A percentile compares a stretch with the other conserved stretches of the same genome.
These are phyloP conservation scores for Petrophora chlorosata DNA, from an alignment of 2,888 invertebrate genomes.

Conservation along the genomic window DNA sequence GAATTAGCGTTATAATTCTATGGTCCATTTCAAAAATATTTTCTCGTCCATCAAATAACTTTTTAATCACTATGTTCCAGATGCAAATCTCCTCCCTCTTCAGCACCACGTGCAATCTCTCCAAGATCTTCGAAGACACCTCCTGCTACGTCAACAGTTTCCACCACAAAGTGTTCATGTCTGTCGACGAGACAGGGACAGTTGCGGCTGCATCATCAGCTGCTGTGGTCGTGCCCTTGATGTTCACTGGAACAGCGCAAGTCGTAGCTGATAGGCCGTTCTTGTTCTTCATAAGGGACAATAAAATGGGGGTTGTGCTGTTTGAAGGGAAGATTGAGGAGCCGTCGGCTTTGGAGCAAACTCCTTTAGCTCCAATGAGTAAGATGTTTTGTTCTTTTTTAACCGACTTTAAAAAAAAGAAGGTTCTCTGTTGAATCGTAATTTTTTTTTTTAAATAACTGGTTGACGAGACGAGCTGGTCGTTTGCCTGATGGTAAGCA, in stretches of 20 bases:
- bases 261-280: constrained; percentile 86
- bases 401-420: too few relatives aligned
- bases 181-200: constrained; percentile 87
- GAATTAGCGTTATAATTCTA: too few relatives aligned
- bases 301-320: constrained; percentile 78
- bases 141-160: constrained; percentile 79
- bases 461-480: too few relatives aligned
- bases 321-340: constrained; percentile 86
- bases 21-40: too few relatives aligned
- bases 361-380: too few relatives aligned
- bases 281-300: constrained; percentile 86
- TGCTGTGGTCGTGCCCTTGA: constrained; percentile 84
- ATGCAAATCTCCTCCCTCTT: constrained; percentile 85
- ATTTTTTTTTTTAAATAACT: too few relatives aligned
- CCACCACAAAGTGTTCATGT: constrained; percentile 85
- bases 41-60: too few relatives aligned
- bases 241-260: constrained; percentile 73
- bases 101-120: constrained; percentile 79
- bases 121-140: constrained; percentile 74
- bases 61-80: too few relatives aligned
- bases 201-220: constrained; percentile 85
- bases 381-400: too few relatives aligned
- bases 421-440: too few relatives aligned
- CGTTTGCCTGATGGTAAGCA: too few relatives aligned
- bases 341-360: constrained; percentile 55